These are phyloP conservation scores for Aphaenogaster ashmeadi DNA, from an alignment of 1,140 invertebrate species.

Conservation along the genomic window DNA sequence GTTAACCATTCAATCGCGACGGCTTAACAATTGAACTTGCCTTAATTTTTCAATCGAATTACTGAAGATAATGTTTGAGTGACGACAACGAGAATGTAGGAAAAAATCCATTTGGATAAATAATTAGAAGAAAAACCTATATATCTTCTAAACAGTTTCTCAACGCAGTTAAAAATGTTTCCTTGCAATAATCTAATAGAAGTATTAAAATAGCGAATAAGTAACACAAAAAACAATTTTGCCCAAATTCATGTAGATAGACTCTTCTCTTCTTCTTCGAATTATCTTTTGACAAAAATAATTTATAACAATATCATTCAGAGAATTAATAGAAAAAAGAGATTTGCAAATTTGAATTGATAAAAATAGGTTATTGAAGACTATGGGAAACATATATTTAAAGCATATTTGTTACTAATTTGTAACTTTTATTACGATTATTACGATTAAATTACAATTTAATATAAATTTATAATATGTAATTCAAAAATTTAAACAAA, in stretches of 20 bases:
- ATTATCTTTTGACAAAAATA: background rate
- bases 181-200: too few relatives aligned
- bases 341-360: background rate
- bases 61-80: background rate
- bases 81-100: background rate
- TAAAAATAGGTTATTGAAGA: background rate
- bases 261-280: background rate
- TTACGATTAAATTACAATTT: background rate
- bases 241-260: background rate
- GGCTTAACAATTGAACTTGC: conserved; percentile 8
- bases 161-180: background rate
- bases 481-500: background rate
- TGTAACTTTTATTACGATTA: background rate
- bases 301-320: background rate
- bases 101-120: background rate
- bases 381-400: background rate
- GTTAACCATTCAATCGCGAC: conserved; percentile 48
- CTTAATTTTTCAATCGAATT: conserved; percentile 47
- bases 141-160: background rate
- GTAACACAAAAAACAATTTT: background rate
- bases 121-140: background rate
- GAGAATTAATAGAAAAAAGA: background rate
- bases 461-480: conserved; percentile 1
- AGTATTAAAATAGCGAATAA: background rate
- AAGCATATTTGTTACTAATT: background rate